phyloP scores from a whole-genome alignment of 2,113 vertebrate genomes.

The Melanotaenia duboulayi region DNA sequence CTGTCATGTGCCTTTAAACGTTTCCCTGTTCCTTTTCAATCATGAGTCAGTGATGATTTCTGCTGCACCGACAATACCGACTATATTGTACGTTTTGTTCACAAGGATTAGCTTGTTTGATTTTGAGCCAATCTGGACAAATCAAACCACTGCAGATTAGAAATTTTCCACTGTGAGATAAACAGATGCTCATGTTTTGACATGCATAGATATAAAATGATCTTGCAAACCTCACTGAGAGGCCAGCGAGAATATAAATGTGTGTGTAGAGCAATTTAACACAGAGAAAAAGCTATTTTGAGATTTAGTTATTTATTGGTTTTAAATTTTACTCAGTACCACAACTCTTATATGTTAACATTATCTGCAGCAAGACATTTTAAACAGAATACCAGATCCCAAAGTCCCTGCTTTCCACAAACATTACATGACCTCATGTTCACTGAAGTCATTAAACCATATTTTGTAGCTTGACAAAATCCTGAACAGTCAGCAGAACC shows the following conservation, averaged over 20 bases:
- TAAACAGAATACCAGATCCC: not conserved
- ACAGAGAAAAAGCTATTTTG: not conserved
- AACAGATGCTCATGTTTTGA: conserved; percentile 6
- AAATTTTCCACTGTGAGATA: not conserved
- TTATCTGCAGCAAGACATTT: not conserved
- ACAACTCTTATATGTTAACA: not conserved
- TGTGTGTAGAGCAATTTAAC: not conserved
- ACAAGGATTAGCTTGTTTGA: not conserved
- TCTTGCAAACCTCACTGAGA: not conserved
- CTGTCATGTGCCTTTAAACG: not conserved
- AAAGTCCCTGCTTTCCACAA: not conserved
- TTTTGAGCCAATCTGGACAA: not conserved
- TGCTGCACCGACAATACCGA: not conserved
- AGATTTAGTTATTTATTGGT: not conserved
- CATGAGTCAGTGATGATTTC: not conserved
- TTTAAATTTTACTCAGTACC: not conserved
- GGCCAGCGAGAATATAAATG: not conserved
- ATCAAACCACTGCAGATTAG: not conserved
- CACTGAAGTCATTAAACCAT: not conserved
- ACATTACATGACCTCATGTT: not conserved
- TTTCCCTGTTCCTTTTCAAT: not conserved
- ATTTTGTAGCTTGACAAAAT: not conserved
- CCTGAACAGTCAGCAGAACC: not conserved
- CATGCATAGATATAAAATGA: not conserved
- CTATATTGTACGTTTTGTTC: not conserved